phyloP scores from a whole-genome alignment of 2,113 vertebrate species.

The Orcinus orca region DNA sequence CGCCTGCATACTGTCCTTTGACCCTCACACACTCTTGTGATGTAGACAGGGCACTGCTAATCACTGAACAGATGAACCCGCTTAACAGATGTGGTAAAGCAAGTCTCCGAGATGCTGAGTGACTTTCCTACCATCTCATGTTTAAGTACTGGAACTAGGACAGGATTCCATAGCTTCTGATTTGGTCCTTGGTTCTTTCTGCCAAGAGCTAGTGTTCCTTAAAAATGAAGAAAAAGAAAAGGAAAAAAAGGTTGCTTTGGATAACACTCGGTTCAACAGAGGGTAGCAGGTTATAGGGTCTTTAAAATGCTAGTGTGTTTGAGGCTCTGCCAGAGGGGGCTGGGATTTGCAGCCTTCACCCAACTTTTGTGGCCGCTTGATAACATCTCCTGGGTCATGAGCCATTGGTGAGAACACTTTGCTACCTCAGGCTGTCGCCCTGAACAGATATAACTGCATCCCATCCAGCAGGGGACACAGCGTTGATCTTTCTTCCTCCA shows the following conservation, averaged over 20 bases:
- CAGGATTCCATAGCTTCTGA: not conserved
- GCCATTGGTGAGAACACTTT: not conserved
- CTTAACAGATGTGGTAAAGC: not conserved
- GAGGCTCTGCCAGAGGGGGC: not conserved
- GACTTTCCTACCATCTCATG: not conserved
- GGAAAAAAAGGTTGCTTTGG: not conserved
- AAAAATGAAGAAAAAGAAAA: not conserved
- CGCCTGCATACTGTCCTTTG: not conserved
- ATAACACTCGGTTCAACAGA: not conserved
- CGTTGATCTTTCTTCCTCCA: not conserved
- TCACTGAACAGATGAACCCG: not conserved
- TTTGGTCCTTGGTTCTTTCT: not conserved
- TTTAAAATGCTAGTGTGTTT: not conserved
- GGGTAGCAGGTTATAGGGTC: not conserved
- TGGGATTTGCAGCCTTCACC: not conserved
- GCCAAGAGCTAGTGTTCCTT: not conserved
- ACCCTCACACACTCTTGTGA: not conserved
- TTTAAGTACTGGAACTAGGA: not conserved
- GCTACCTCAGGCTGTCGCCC: not conserved
- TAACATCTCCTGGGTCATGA: not conserved
- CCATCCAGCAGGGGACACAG: not conserved
- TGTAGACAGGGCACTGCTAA: not conserved
- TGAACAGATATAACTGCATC: not conserved
- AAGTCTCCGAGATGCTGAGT: not conserved
- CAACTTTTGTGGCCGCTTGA: not conserved